These are phyloP conservation scores for Apotomis capreana DNA, from an alignment of 2,888 invertebrate species.

Conservation along the genomic window DNA sequence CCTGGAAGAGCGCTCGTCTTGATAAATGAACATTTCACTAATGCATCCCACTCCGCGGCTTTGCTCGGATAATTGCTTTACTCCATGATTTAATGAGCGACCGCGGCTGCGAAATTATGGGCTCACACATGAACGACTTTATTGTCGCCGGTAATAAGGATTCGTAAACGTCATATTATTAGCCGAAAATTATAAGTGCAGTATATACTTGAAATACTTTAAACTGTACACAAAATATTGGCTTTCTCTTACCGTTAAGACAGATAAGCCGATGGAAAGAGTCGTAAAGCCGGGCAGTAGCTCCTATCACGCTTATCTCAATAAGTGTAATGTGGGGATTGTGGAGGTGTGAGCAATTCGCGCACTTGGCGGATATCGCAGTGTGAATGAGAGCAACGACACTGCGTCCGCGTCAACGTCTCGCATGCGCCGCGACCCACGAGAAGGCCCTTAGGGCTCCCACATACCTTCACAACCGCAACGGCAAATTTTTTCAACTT, in stretches of 20 bases:
- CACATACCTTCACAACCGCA: too few species aligned
- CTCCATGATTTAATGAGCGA: constrained; percentile 29
- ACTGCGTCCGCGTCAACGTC: not conserved
- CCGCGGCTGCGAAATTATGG: not conserved
- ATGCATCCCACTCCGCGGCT: constrained; percentile 28
- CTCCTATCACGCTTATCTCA: constrained; percentile 3
- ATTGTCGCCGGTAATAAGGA: constrained; percentile 1
- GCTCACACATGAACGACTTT: not conserved
- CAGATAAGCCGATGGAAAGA: constrained; percentile 20
- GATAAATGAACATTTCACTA: constrained; percentile 33
- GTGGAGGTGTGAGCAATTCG: constrained; percentile 2
- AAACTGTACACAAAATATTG: constrained; percentile 26
- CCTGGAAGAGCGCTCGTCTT: constrained; percentile 33
- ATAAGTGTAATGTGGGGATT: not conserved
- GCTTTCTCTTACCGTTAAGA: constrained; percentile 39
- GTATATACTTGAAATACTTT: not conserved
- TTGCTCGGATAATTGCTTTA: constrained; percentile 25
- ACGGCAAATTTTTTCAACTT: too few species aligned
- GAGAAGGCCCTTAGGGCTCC: not conserved
- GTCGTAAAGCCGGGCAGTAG: constrained; percentile 8
- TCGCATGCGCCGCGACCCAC: not conserved
- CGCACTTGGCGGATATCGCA: constrained; percentile 5
- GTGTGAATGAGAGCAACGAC: not conserved
- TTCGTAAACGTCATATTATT: constrained; percentile 31
- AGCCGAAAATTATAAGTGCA: constrained; percentile 27